A percentile compares a stretch with the other conserved stretches of the same genome.
Evolutionary conservation across 2,888 invertebrate species (phyloP).

Genomic region (Oscheius sp.): DNA sequence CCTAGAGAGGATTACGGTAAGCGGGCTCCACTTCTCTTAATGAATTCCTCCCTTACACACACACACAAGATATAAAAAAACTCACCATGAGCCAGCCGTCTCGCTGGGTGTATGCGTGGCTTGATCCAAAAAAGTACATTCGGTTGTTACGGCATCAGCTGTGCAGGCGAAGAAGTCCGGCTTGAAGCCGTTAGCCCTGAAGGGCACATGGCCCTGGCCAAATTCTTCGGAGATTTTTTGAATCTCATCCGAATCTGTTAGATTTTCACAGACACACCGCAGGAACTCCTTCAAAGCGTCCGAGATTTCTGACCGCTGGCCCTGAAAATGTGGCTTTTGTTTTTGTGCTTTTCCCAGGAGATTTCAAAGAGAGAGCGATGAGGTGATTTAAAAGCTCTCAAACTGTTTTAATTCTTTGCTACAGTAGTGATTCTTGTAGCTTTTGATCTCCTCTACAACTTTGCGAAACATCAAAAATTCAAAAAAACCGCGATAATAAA

Average conservation of each 20-base stretch:
- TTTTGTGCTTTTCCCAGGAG: too few relatives aligned
- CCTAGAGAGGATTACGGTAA: too few relatives aligned
- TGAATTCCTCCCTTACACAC: too few relatives aligned
- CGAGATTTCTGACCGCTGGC: slow-evolving; percentile 48
- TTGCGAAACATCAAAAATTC: too few relatives aligned
- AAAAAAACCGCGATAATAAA: too few relatives aligned
- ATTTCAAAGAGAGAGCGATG: too few relatives aligned
- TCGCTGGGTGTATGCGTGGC: slow-evolving; percentile 61
- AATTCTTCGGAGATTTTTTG: slow-evolving; percentile 50
- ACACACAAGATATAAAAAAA: too few relatives aligned
- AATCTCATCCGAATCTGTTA: slow-evolving; percentile 50
- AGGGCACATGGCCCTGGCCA: slow-evolving; percentile 56
- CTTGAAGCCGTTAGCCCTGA: slow-evolving; percentile 58
- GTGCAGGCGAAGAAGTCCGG: slow-evolving; percentile 63
- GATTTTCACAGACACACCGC: slow-evolving; percentile 45
- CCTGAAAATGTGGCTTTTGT: slow-evolving; percentile 35
- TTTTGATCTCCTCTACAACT: too few relatives aligned
- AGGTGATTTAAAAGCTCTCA: too few relatives aligned
- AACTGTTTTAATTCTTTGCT: too few relatives aligned
- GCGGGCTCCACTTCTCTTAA: too few relatives aligned
- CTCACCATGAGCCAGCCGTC: slow-evolving; percentile 62
- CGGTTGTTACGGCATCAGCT: slow-evolving; percentile 64
- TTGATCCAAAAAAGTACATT: slow-evolving; percentile 63
- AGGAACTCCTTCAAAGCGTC: slow-evolving; percentile 56
- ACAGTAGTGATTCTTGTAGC: too few relatives aligned